Evolutionary conservation across 2,113 vertebrate genomes (phyloP), one percentile per base, ranked within the genome.

Genomic region (Mus spicilegus): DNA sequence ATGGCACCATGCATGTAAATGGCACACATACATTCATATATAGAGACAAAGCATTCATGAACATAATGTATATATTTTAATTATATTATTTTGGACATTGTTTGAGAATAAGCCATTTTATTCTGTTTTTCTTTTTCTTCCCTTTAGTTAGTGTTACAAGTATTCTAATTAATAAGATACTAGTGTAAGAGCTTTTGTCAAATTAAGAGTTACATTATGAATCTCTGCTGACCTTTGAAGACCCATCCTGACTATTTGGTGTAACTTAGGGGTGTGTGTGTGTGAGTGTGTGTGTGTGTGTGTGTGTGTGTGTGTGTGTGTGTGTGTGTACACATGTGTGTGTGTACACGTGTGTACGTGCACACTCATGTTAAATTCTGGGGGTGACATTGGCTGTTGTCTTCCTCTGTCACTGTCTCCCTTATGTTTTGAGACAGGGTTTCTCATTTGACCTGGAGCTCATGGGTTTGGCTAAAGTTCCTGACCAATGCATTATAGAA

Each of bases 161-260:
- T n/a, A 78, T 67, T 84, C 26, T 82, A 28, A 69, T 65, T n/a
- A 69, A 26, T 67, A 72, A 87, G 30, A 63, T 76, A 26, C n/a
- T 63, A 65, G 26, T 56, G n/a, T 93, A 93, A 75, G 89, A 36
- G 9, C 42, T 82, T 82, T 92, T 16, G 88, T 96, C 70, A 91
- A 76, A 22, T 86, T 76, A 89, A 87, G 73, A 82, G 20, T 65
- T 90, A 4, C 10, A 76, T 85, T 86, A n/a, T 56, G 46, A 16
- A 69, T 76, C n/a, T 96, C 8, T 22, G 22, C 17, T 87, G 14
- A 85, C 36, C 82, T 63, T 28, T 94, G 42, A 70, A 84, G 89
- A 26, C 17, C 58, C 22, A 42, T 70, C 24, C 56, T 87, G 77
- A 63, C 36, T 85, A 24, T 51, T n/a, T 36, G 19, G 7, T 73